Base-by-base conservation (phyloP, 2,113 vertebrate species). In the Miniopterus natalensis region DNA sequence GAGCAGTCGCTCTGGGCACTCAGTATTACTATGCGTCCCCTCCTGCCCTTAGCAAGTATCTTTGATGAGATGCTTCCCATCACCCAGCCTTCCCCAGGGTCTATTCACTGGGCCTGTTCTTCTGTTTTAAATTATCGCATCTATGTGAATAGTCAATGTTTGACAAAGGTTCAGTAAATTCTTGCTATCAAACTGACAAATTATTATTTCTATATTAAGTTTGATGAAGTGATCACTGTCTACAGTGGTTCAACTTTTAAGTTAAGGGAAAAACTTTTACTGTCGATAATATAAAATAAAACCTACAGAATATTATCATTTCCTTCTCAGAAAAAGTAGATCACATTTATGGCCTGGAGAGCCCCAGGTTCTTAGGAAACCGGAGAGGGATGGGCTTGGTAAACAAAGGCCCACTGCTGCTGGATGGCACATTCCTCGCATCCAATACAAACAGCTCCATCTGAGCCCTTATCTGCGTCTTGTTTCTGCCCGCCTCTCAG, bases 241-340 rank as follows among this genome's bases (percentile, higher is more conserved):
- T 98, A 98, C 98, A 99, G 99, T 99, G 98, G 98, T 98, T 98
- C 98, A 99, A 99, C 99, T 99, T 99, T 99, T 99, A 99, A 99
- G 99, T 99, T 99, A 99, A 98, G 96, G 94, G 88, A 89, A 98
- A 99, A 98, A 99, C 99, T 99, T 99, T 99, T 99, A 99, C 99
- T 99, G 99, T 99, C 99, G 99, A 99, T 99, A 99, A 99, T 99
- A 99, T 99, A 99, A 99, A 99, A 99, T 99, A 99, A 99, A 98
- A 98, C 98, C 99, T 99, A 98, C 99, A 99, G 98, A 98, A 98
- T 98, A 97, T 95, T 98, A 98, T 63, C 75, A 27, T 23, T 40
- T 90, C 14, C 42, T 47, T 90, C 80, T 94, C 59, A 80, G 68
- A 95, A 84, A 93, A 94, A 61, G 31, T 21, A 27, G 49, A 29